Evolutionary conservation across 2,797 vertebrate genomes (phyloP).

Genomic region (Scolopax bukidnonensis): DNA sequence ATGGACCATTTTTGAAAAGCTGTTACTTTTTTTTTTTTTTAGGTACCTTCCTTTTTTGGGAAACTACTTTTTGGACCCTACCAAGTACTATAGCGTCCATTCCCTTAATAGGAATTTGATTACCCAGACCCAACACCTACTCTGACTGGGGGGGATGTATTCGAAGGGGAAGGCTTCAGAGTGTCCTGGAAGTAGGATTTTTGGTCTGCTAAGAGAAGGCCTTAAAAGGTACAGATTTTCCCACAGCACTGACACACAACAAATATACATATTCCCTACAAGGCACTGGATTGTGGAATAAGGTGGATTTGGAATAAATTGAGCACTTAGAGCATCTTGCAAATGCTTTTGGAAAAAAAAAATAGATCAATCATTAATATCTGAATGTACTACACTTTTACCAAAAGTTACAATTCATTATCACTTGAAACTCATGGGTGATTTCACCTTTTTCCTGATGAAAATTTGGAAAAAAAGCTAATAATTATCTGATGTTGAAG

Average conservation of each 20-base stretch:
- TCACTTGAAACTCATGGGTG: not conserved
- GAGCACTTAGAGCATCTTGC: not conserved
- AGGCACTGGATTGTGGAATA: not conserved
- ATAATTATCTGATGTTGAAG: not conserved
- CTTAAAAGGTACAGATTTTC: not conserved
- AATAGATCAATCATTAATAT: not conserved
- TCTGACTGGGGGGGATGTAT: not conserved
- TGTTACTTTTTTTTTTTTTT: accelerated
- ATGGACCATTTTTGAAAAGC: not conserved
- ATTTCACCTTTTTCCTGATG: not conserved
- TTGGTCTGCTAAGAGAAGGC: not conserved
- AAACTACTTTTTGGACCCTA: not conserved
- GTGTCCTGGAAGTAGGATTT: not conserved
- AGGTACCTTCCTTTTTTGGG: not conserved
- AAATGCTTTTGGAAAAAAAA: not conserved
- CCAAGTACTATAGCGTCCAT: not conserved
- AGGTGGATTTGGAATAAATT: not conserved
- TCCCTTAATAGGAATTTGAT: not conserved
- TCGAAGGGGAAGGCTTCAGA: not conserved
- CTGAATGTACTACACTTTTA: not conserved
- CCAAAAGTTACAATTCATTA: not conserved
- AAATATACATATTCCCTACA: not conserved
- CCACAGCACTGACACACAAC: not conserved
- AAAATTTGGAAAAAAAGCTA: not conserved
- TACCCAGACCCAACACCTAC: not conserved